phyloP scores from a whole-genome alignment of 2,797 vertebrate species.

The Streptopelia turtur region DNA sequence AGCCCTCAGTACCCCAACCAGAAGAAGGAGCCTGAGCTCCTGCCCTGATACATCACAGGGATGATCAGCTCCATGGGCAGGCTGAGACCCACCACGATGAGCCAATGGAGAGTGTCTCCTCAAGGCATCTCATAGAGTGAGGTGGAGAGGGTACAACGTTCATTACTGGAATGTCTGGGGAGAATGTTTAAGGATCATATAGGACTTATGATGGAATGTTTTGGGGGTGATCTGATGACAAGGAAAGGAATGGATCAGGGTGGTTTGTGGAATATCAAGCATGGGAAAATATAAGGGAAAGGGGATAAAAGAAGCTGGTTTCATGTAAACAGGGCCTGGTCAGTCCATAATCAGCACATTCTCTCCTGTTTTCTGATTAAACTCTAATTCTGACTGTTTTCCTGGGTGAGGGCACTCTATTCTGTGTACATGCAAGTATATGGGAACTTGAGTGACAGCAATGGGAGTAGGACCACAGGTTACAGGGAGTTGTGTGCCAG shows the following conservation, averaged over 20 bases:
- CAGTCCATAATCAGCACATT: rapidly evolving
- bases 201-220: background rate
- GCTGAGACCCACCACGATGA: background rate
- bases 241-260: background rate
- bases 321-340: background rate
- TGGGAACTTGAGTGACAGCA: background rate
- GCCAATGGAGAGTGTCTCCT: rapidly evolving
- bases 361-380: background rate
- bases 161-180: background rate
- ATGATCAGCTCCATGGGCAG: background rate
- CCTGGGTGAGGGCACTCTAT: background rate
- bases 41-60: background rate
- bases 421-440: background rate
- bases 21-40: background rate
- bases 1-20: background rate
- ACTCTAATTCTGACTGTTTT: background rate
- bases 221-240: background rate
- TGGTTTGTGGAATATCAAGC: background rate
- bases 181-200: background rate
- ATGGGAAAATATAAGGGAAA: background rate
- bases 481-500: rapidly evolving
- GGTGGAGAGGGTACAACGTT: no score
- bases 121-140: background rate
- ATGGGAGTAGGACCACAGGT: background rate
- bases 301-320: background rate